A percentile compares a stretch with the other conserved stretches of the same genome.
These are phyloP conservation scores for Reinhardtius hippoglossoides DNA, from an alignment of 2,113 vertebrate species.

Conservation along the genomic window DNA sequence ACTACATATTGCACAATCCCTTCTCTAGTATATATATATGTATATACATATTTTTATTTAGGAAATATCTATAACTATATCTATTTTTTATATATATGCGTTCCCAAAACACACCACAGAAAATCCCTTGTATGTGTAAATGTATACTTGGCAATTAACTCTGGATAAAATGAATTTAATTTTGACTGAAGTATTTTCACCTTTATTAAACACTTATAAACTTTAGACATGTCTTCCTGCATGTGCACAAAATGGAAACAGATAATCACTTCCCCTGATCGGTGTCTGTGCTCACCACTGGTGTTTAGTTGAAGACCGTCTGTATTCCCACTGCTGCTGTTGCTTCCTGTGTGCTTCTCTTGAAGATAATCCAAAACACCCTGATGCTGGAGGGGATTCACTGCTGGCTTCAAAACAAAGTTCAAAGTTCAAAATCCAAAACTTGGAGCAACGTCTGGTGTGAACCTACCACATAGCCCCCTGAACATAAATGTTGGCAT, in stretches of 20 bases:
- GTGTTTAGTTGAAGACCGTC: slow-evolving; percentile 6
- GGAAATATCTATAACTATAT: no score
- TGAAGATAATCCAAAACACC: slow-evolving; percentile 69
- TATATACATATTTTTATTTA: no score
- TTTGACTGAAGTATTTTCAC: no score
- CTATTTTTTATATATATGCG: no score
- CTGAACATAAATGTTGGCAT: slow-evolving; percentile 19
- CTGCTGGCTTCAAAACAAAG: slow-evolving; percentile 44
- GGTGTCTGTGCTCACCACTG: background rate
- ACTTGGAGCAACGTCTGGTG: slow-evolving; percentile 43
- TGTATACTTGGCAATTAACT: no score
- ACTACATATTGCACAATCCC: no score
- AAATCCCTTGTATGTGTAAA: no score
- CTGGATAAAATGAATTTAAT: no score
- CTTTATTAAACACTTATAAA: no score
- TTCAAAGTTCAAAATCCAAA: slow-evolving; percentile 63
- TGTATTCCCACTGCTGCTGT: slow-evolving; percentile 21
- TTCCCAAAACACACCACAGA: no score
- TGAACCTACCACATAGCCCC: slow-evolving; percentile 10
- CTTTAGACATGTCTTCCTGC: background rate
- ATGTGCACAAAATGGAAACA: background rate
- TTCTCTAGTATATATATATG: no score
- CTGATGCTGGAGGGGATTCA: slow-evolving; percentile 54
- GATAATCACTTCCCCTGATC: slow-evolving; percentile 18
- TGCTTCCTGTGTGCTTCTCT: slow-evolving; percentile 43